Evolutionary conservation across 2,797 vertebrate species (phyloP).

Genomic region (Xerus rutilus): DNA sequence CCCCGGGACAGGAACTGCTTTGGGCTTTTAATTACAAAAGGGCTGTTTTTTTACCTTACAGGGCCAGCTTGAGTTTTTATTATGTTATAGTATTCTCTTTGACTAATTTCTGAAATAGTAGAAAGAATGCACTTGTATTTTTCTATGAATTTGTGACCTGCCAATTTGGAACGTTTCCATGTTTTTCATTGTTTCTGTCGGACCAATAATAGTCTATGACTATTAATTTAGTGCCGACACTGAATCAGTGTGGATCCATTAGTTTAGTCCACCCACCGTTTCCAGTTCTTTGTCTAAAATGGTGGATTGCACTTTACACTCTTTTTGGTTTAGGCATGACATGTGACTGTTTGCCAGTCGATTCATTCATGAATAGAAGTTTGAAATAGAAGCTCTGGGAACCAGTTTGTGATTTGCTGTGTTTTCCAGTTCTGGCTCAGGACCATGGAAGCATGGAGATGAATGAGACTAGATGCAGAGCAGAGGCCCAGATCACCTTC

Average conservation of each 20-base stretch:
- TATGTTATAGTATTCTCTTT: background rate
- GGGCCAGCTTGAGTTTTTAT: background rate
- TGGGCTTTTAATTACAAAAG: too few relatives aligned
- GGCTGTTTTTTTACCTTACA: too few relatives aligned
- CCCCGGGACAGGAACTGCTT: too few relatives aligned
- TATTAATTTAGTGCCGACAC: background rate
- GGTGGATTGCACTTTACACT: background rate
- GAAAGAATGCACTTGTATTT: background rate
- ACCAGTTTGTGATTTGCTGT: background rate
- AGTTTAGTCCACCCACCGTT: background rate
- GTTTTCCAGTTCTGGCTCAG: background rate
- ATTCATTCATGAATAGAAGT: background rate
- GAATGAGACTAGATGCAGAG: background rate
- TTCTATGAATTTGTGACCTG: background rate
- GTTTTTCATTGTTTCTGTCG: background rate
- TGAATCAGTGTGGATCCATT: background rate
- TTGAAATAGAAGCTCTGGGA: background rate
- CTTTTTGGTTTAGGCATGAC: background rate
- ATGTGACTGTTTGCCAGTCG: background rate
- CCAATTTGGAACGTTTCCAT: background rate
- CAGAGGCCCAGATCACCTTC: background rate
- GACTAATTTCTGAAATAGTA: background rate
- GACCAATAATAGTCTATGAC: background rate
- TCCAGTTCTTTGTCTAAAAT: background rate
- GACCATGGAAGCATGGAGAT: background rate